A percentile compares a stretch with the other conserved stretches of the same genome.
These are phyloP conservation scores for Leptinotarsa undecemlineata DNA, from an alignment of 1,140 invertebrate genomes.

Conservation along the genomic window DNA sequence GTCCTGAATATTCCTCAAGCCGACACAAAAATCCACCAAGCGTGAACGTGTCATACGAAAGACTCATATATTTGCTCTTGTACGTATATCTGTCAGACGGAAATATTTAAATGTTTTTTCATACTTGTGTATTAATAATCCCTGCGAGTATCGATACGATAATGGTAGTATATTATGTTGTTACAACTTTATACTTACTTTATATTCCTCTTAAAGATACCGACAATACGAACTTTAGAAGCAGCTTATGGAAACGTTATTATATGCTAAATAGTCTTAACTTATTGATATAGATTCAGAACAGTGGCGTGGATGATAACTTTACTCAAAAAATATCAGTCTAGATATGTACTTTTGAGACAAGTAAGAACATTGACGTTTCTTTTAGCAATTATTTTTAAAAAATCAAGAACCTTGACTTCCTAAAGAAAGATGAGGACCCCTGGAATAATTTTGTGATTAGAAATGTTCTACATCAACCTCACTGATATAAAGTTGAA, in stretches of 20 bases:
- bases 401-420: no score
- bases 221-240: slow-evolving; percentile 7
- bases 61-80: background rate
- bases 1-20: background rate
- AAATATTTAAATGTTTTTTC: background rate
- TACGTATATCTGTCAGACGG: background rate
- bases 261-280: slow-evolving; percentile 8
- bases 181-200: slow-evolving; percentile 3
- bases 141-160: background rate
- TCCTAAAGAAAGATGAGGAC: no score
- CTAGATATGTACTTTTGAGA: no score
- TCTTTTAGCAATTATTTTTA: no score
- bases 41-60: background rate
- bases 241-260: slow-evolving; percentile 7
- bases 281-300: background rate
- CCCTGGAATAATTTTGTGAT: no score
- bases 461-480: no score
- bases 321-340: no score
- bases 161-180: slow-evolving; percentile 6
- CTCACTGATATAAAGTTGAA: no score
- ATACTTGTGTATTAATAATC: background rate
- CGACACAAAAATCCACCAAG: background rate
- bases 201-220: slow-evolving; percentile 1
- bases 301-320: background rate
- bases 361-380: no score